Evolutionary conservation across 2,113 vertebrate genomes (phyloP), one percentile per base, ranked within the genome.

Genomic region (Trematocara macrostoma): DNA sequence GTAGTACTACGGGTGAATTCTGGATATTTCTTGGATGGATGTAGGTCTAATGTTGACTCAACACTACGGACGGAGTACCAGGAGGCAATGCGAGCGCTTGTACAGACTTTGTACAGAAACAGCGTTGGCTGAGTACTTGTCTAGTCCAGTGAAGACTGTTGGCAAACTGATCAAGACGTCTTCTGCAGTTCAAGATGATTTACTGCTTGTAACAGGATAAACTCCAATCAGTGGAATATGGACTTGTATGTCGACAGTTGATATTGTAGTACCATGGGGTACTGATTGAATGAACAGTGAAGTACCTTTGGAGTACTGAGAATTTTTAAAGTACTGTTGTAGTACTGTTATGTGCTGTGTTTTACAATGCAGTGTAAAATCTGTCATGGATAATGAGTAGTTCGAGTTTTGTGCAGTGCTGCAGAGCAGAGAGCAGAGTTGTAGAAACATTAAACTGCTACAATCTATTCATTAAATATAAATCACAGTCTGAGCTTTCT

Each of bases 221-320:
- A 87, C 90, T 91, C 53, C 67, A 52, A 88, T 87, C 83, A 87
- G 67, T 79, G 87, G 79, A 93, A 71, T 87, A 86, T 88, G 78
- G 83, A 90, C 89, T 87, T 89, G 87, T 89, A 95, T 92, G 90
- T 94, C 90, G 42, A 96, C 78, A 38, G 57, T 92, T 90, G 86
- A 93, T 89, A 92, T 92, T 92, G 90, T 93, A 92, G 94, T 95
- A 95, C 95, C 74, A 4, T 93, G 69, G 91, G 71, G 92, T 95
- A 94, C 94, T 93, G 89, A 92, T 90, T 93, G 78, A 94, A 93
- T 89, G 83, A 94, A 94, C 91, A 79, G 56, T 93, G 82, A 92
- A 91, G 95, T 95, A 95, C 95, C 86, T 85, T 93, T 93, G 92
- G 89, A 88, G 94, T 95, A 95, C 95, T 83, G 85, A 93, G 86